Percentiles rank a stretch among this genome's conserved stretches.
phyloP scores from a whole-genome alignment of 30 jellyfish, hydroid and myxozoan genomes.

The Aurelia aurita region DNA sequence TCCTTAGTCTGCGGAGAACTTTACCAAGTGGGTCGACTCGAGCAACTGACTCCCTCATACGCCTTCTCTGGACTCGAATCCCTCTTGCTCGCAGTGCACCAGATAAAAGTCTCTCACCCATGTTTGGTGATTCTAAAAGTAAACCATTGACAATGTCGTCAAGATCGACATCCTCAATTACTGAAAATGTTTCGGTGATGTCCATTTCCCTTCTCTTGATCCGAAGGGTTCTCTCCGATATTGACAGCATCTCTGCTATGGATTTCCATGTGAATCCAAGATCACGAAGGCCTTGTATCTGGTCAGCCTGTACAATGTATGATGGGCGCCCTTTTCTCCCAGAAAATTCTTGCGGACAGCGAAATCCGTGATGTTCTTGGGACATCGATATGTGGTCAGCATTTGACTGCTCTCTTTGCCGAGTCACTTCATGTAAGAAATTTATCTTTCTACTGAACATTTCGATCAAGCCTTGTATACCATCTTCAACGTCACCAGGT shows the following conservation, averaged over 20 bases:
- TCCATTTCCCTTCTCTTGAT: slow-evolving; percentile 14
- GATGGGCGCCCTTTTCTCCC: slow-evolving; percentile 34
- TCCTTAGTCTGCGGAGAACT: slow-evolving; percentile 26
- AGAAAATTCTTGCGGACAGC: slow-evolving; percentile 9
- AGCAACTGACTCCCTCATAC: slow-evolving; percentile 42
- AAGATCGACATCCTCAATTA: slow-evolving; percentile 21
- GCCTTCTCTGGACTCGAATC: slow-evolving; percentile 41
- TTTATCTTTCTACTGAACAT: neutral
- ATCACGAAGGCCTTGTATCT: slow-evolving; percentile 16
- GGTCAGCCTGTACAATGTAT: neutral
- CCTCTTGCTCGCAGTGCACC: slow-evolving; percentile 56
- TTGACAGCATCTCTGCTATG: slow-evolving; percentile 18
- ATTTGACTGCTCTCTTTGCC: neutral
- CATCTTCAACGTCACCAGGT: slow-evolving; percentile 3
- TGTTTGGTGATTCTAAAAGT: slow-evolving; percentile 28
- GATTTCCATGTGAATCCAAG: slow-evolving; percentile 29
- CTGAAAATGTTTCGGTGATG: slow-evolving; percentile 18
- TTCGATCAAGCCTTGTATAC: neutral
- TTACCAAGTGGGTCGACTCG: slow-evolving; percentile 38
- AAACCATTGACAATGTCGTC: slow-evolving; percentile 3
- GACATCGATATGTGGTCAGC: neutral
- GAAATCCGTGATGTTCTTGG: neutral
- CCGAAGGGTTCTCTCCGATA: slow-evolving; percentile 17
- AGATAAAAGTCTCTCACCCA: slow-evolving; percentile 32
- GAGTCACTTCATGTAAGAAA: neutral